Base-by-base conservation (phyloP, 1,140 invertebrate species). In the Neotoxoptera formosana region DNA sequence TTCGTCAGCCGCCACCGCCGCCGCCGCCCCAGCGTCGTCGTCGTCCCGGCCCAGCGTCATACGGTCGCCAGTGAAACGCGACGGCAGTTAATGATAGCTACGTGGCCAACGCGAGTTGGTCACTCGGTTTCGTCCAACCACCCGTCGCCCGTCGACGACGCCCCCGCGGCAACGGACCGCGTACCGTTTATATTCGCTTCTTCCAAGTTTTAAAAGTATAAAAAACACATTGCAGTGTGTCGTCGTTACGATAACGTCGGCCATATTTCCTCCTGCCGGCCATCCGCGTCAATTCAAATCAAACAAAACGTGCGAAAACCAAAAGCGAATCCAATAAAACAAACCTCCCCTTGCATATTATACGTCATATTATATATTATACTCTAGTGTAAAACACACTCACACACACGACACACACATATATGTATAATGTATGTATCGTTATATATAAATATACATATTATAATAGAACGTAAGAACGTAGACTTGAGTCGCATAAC, bases 131-230 rank as follows among this genome's bases (percentile, higher is more conserved):
- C 34, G 47, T 84, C 84, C 41, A 36, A 94, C 93, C 94, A 94
- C 93, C 94, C 94, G 93, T 95, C 95, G 95, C 94, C 95, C 94
- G 94, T 95, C 94, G 95, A 95, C 94, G 95, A 95, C 94, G 94
- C 95, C 94, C 95, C 95, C 94, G 95, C 95, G 76, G 45, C 76
- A 95, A 95, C 94, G 95, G 95, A 95, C 95, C 95, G 41, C 41
- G 34, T 95, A 95, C 87, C 17, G 30, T 93, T 90, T 93, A 89
- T 91, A 94, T 93, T 89, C 88, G 51, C 89, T 89, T 94, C 53
- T 93, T 89, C 91, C 93, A 83, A 51, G 51, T 91, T 91, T 53
- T n/a, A 53, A 53, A 25, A 51, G 48, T 88, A 90, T 89, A 41
- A 60, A 34, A 51, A 48, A 48, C 20, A 90, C 81, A 36, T 41